Conservation (phyloP, 2,797 vertebrate species). For the Pagetopsis macropterus region DNA sequence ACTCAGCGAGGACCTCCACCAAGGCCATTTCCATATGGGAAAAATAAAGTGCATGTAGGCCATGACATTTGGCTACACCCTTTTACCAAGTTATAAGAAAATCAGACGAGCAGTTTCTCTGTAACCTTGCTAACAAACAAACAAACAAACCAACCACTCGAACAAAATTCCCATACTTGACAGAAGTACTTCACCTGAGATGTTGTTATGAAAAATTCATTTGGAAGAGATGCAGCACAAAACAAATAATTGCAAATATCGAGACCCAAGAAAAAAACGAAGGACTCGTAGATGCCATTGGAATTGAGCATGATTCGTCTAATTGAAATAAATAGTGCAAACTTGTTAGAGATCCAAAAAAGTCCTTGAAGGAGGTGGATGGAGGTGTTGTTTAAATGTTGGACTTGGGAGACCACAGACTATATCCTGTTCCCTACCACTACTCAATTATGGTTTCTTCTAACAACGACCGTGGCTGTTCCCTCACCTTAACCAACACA, state of each 20-base stretch:
- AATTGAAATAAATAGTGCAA: conserved; percentile 1
- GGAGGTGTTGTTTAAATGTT: background rate
- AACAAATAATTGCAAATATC: background rate
- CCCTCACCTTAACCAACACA: background rate
- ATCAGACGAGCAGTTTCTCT: too few relatives aligned
- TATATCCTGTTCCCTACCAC: background rate
- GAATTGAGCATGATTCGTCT: background rate
- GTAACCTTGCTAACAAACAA: too few relatives aligned
- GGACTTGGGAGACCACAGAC: background rate
- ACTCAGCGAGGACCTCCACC: too few relatives aligned
- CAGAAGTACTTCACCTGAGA: background rate
- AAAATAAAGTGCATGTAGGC: too few relatives aligned
- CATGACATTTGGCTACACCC: too few relatives aligned
- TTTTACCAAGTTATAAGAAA: too few relatives aligned
- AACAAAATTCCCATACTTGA: background rate
- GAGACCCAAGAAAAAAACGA: background rate
- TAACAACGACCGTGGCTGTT: background rate
- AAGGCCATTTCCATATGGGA: too few relatives aligned
- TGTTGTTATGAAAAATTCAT: background rate
- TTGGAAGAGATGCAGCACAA: background rate
- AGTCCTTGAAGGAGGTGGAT: background rate
- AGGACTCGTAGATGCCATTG: background rate
- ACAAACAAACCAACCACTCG: too few relatives aligned
- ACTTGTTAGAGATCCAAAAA: background rate
- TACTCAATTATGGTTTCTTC: background rate